Evolutionary conservation across 2,113 vertebrate genomes (phyloP).

Genomic region (Coracopsis vasa): DNA sequence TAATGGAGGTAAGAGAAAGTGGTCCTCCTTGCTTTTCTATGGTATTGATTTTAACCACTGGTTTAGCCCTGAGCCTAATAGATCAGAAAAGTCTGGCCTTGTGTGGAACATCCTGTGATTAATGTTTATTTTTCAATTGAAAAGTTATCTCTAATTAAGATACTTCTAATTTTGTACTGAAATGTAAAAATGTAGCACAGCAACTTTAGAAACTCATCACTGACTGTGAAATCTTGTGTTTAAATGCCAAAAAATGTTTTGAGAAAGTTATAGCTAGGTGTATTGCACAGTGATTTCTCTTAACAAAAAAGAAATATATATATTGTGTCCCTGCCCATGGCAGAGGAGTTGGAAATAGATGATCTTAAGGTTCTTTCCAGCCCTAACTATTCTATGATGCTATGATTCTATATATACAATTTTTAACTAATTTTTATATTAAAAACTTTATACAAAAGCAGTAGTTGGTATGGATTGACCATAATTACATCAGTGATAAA

Average conservation of each 20-base stretch:
- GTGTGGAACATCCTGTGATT: background rate
- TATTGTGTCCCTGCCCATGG: too few relatives aligned
- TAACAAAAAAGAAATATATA: background rate
- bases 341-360: too few relatives aligned
- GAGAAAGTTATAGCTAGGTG: background rate
- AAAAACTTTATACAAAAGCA: background rate
- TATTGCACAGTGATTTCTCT: background rate
- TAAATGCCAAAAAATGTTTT: background rate
- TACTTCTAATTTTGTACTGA: background rate
- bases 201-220: background rate
- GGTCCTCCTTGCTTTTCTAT: background rate
- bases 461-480: background rate
- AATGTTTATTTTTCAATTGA: background rate
- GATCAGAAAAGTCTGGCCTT: background rate
- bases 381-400: too few relatives aligned
- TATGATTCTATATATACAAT: too few relatives aligned
- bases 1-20: background rate
- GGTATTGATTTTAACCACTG: background rate
- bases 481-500: background rate
- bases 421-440: background rate
- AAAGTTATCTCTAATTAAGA: background rate
- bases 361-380: too few relatives aligned
- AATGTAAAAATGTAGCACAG: background rate
- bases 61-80: background rate
- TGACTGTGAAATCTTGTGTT: background rate